Evolutionary conservation across 1,140 invertebrate genomes (phyloP), one percentile per base, ranked within the genome.

Genomic region (Dysdera silvatica): DNA sequence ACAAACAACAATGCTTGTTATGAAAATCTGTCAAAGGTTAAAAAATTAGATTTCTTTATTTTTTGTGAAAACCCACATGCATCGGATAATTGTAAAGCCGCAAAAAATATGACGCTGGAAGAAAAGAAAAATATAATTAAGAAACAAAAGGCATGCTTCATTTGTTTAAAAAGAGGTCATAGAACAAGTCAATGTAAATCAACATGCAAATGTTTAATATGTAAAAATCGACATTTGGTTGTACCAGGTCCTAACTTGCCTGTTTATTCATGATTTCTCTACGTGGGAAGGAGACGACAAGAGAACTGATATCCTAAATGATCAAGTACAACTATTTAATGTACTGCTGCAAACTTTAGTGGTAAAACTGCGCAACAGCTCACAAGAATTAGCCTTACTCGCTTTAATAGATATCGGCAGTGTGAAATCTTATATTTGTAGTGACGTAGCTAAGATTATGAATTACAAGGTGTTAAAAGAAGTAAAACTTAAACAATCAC

Each of bases 321-420:
- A 14, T 43, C 8, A 45, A 45, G 20, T 53, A 28, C 33, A 45
- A 40, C 14, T 53, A 14, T 53, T 40, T 5, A 51, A 45, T 61
- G 59, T 61, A 33, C 47, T 31, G n/a, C 37, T 45, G 3, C 49
- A 61, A 61, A 61, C 49, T 45, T 53, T 53, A 33, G 24, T 33
- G 24, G 49, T 53, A 31, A 53, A 45, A 61, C 7, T 61, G 18
- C 18, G 8, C 26, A 61, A 61, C 33, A 31, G 40, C 41, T 0
- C 8, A 0, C 40, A 60, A 24, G 32, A 60, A 52, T 52, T 49
- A 12, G n/a, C 33, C 35, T 6, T 53, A 6, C 10, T 26, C 32
- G 59, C 49, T 4, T 35, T 61, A 8, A 32, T n/a, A 24, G 49
- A 53, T 33, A 53, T 2, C 1, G 49, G 49, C n/a, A 4, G 14